Base-by-base conservation (phyloP, 1,140 invertebrate genomes). In the Heliconius nattereri region DNA sequence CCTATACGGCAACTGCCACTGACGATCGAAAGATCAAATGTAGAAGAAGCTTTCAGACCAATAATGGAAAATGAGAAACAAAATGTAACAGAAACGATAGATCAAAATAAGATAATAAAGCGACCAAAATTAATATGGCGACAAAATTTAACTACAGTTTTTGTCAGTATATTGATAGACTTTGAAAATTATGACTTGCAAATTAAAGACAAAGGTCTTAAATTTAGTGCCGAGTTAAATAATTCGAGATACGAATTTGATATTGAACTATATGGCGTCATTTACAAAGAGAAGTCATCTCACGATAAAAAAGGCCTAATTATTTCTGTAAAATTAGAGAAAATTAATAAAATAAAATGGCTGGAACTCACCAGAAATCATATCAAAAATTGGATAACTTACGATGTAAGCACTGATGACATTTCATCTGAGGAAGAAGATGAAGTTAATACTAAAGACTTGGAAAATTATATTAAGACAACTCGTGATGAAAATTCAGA, bases 251-350 rank as follows among this genome's bases (percentile, higher is more conserved):
- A 93, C 74, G 85, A 75, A 3, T 94, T 93, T 66, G 81, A 91
- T 40, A 75, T 93, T 20, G 87, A 92, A 74, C 72, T 94, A 32
- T 93, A 92, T 57, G 93, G 90, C 0, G 86, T 89, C 1, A 75
- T 94, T 71, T 82, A 91, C 57, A 78, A 40, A 1, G 78, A 76
- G 2, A 87, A 80, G 71, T 84, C 81, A 13, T 80, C 66, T 0
- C 91, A 94, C 78, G 74, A 81, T 0, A 89, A 90, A 71, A 93
- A 91, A 85, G 91, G 92, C 0, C 86, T 90, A 35, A 92, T 92
- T 78, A 86, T 94, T 29, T 71, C 85, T 19, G 83, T 93, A 0
- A 90, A 88, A 45, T 70, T 94, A 9, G 40, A 26, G 7, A 94
- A 93, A 82, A 35, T 90, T 3, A 75, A 90, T 60, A 78, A 85